These are phyloP conservation scores for Anguilla marmorata DNA, from an alignment of 2,797 vertebrate species.

Conservation along the genomic window DNA sequence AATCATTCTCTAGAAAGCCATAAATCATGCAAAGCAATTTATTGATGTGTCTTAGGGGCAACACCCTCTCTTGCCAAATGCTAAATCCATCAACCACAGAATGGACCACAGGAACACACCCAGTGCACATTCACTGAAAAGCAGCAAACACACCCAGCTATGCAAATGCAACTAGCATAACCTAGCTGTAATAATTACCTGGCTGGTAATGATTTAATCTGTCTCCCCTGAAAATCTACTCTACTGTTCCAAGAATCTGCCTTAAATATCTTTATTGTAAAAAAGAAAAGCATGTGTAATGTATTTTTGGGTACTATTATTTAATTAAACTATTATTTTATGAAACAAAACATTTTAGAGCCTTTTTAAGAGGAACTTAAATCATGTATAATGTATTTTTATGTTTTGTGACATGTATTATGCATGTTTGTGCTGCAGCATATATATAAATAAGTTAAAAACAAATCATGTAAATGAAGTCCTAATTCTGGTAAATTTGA, in stretches of 20 bases:
- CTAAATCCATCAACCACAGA: slow-evolving; percentile 7
- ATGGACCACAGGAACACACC: not conserved
- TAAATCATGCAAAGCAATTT: slow-evolving; percentile 50
- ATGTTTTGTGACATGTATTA: too few species aligned
- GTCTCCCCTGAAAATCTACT: not conserved
- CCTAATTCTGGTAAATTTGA: not conserved
- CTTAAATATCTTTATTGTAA: not conserved
- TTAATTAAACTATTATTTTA: not conserved
- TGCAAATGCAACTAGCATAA: not conserved
- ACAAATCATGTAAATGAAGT: too few species aligned
- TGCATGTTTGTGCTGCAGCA: too few species aligned
- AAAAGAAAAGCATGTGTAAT: not conserved
- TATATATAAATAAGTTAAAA: too few species aligned
- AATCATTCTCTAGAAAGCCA: not conserved
- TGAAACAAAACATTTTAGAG: not conserved
- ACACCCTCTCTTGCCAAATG: slow-evolving; percentile 33
- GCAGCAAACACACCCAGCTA: not conserved
- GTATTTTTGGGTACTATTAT: not conserved
- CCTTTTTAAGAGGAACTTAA: not conserved
- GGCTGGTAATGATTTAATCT: not conserved
- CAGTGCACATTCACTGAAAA: not conserved
- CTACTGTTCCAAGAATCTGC: not conserved
- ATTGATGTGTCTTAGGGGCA: slow-evolving; percentile 47
- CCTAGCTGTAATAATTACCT: not conserved
- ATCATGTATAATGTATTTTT: too few species aligned